Conservation (phyloP, 92 coral and sea anemone species). For the Umimayanthus chanpuru region DNA sequence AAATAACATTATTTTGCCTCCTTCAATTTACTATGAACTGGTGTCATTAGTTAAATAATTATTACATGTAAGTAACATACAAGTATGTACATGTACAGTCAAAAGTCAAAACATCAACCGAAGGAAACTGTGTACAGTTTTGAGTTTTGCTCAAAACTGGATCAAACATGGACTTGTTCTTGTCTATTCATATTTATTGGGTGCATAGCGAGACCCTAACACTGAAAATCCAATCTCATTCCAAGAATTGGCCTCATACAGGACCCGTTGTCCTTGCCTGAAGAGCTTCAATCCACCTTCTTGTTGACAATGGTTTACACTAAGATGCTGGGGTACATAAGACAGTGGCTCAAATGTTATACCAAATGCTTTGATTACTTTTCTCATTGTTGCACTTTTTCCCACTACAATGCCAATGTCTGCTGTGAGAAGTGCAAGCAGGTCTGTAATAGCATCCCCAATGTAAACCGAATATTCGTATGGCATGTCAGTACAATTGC, state of each 20-base stretch:
- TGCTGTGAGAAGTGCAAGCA: slow-evolving; percentile 80
- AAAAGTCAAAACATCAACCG: no score
- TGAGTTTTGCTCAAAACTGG: no score
- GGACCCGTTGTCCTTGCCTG: slow-evolving; percentile 36
- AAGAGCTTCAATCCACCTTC: slow-evolving; percentile 4
- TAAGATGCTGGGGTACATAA: slow-evolving; percentile 40
- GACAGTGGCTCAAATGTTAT: slow-evolving; percentile 68
- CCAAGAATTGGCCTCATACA: slow-evolving; percentile 78
- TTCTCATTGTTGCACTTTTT: slow-evolving; percentile 63
- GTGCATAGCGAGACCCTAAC: slow-evolving; percentile 66
- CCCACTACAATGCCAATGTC: slow-evolving; percentile 93
- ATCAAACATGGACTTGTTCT: not conserved
- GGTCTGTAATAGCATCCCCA: slow-evolving; percentile 89
- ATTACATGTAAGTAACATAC: no score
- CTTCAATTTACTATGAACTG: no score
- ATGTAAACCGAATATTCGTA: slow-evolving; percentile 80
- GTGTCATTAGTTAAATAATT: no score
- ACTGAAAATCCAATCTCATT: slow-evolving; percentile 77
- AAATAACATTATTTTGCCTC: no score
- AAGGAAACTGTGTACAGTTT: no score
- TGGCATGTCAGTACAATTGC: slow-evolving; percentile 23
- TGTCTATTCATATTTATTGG: slow-evolving; percentile 31
- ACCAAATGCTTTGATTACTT: slow-evolving; percentile 86
- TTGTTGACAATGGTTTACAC: slow-evolving; percentile 2
- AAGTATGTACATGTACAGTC: no score